Percentiles rank a stretch among this genome's conserved stretches.
phyloP scores from a whole-genome alignment of 1,140 invertebrate genomes.

The Stenopsyche tienmushanensis region DNA sequence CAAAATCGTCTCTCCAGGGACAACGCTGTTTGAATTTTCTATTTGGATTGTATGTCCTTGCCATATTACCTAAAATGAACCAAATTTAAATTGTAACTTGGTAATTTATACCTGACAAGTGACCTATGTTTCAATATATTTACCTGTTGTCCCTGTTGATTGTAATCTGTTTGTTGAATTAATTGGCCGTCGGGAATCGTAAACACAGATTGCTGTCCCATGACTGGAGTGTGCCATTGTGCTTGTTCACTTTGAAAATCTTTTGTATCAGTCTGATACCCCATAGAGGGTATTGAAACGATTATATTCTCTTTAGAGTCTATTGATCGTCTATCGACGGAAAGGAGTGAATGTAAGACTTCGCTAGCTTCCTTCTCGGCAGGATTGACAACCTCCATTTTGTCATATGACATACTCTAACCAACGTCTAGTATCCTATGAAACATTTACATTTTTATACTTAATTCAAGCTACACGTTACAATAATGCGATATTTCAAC shows the following conservation, averaged over 20 bases:
- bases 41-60: conserved; percentile 62
- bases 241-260: conserved; percentile 50
- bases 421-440: too few species aligned
- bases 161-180: conserved; percentile 47
- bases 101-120: neutral
- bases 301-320: conserved; percentile 57
- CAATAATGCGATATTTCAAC: neutral
- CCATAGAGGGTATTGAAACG: conserved; percentile 49
- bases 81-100: conserved; percentile 23
- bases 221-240: conserved; percentile 61
- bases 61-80: conserved; percentile 58
- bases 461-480: neutral
- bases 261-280: conserved; percentile 52
- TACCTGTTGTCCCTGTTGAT: conserved; percentile 34
- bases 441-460: too few species aligned
- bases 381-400: conserved; percentile 55
- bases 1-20: conserved; percentile 43
- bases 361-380: conserved; percentile 68
- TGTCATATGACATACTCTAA: conserved; percentile 52
- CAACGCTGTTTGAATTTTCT: conserved; percentile 51
- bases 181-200: conserved; percentile 49
- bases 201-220: conserved; percentile 55
- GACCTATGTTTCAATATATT: too few species aligned
- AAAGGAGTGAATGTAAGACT: conserved; percentile 63
- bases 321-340: conserved; percentile 58